phyloP scores from a whole-genome alignment of 2,113 vertebrate species.

The Stegostoma tigrinum region DNA sequence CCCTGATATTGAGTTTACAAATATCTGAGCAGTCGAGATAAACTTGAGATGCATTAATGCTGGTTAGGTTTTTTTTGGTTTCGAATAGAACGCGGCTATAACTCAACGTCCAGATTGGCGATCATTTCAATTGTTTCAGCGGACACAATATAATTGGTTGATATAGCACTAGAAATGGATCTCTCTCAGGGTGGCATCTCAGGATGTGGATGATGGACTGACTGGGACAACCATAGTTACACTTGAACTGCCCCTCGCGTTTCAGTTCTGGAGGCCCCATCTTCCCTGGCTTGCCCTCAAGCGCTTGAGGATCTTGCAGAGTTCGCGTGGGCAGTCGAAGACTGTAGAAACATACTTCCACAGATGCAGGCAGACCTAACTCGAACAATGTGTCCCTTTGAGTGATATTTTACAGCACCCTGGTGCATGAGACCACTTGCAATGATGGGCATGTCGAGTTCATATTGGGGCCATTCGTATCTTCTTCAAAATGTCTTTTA shows the following conservation, averaged over 20 bases:
- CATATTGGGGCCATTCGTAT: background rate
- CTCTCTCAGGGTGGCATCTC: background rate
- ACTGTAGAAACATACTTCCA: background rate
- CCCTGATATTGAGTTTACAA: background rate
- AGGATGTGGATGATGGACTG: background rate
- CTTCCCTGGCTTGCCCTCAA: background rate
- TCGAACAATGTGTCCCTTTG: background rate
- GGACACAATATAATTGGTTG: background rate
- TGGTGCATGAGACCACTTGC: background rate
- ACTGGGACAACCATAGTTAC: background rate
- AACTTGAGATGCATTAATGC: background rate
- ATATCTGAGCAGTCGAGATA: background rate
- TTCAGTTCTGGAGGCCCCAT: background rate
- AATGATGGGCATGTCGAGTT: background rate
- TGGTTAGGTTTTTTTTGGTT: background rate
- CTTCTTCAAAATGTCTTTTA: background rate
- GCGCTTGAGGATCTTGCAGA: no score
- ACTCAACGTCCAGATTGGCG: background rate
- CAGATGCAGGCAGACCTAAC: background rate
- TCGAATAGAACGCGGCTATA: no score
- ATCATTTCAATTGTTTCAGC: background rate
- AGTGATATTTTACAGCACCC: background rate
- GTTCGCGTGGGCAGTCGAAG: background rate
- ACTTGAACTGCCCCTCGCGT: background rate
- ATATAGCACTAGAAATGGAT: no score